Conservation (phyloP, 2,113 vertebrate species). For the Cyanocitta stelleri region DNA sequence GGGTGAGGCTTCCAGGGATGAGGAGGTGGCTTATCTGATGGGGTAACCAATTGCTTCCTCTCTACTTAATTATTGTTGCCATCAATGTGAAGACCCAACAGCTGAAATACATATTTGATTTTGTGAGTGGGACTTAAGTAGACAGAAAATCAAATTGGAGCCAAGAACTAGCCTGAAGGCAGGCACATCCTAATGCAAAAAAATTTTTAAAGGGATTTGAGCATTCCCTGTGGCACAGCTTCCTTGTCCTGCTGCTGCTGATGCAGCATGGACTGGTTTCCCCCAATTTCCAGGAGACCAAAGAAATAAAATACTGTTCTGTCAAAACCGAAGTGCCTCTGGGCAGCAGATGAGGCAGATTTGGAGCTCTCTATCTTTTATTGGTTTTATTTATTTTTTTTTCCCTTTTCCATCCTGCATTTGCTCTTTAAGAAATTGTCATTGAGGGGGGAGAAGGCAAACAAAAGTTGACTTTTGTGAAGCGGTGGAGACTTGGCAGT, state of each 20-base stretch:
- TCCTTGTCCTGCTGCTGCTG: background rate
- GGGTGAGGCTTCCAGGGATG: background rate
- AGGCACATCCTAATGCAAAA: background rate
- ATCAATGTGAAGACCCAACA: background rate
- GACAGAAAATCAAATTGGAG: background rate
- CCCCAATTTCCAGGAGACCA: constrained; percentile 1
- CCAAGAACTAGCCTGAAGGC: background rate
- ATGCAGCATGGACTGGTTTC: background rate
- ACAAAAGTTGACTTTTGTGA: constrained; percentile 68
- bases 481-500: constrained; percentile 53
- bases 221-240: background rate
- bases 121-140: background rate
- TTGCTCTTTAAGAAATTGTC: constrained; percentile 63
- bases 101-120: background rate
- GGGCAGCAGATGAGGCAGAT: background rate
- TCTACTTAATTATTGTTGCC: background rate
- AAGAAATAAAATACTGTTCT: constrained; percentile 26
- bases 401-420: background rate
- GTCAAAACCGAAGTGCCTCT: constrained; percentile 16
- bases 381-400: background rate
- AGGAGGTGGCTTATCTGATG: background rate
- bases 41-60: background rate
- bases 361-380: background rate
- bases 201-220: background rate
- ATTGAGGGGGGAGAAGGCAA: constrained; percentile 18